A percentile compares a stretch with the other conserved stretches of the same genome.
Conservation (phyloP, 2,888 invertebrate genomes). For the Lithophane semibrunnea region DNA sequence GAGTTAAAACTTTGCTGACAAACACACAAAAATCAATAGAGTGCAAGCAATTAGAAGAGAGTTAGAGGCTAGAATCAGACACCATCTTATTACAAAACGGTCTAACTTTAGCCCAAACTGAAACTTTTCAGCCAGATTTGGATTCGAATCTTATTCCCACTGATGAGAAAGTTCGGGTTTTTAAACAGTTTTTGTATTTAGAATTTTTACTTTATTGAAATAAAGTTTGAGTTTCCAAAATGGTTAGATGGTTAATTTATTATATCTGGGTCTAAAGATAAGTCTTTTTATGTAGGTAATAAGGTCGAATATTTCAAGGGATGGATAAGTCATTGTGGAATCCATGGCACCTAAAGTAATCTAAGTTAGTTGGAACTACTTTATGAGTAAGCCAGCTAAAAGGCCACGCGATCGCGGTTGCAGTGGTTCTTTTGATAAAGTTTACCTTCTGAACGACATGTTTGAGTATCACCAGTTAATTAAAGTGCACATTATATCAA, state of each 20-base stretch:
- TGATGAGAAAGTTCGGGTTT: no score
- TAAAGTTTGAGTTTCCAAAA: no score
- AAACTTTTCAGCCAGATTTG: no score
- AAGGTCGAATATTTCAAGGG: not conserved
- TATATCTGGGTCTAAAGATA: no score
- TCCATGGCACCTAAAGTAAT: not conserved
- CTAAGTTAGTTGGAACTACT: not conserved
- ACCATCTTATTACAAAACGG: no score
- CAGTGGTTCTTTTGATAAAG: not conserved
- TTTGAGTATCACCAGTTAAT: constrained; percentile 51
- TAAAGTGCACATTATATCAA: constrained; percentile 64
- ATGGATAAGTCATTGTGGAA: not conserved
- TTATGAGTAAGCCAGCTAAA: not conserved
- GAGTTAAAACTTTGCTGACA: not conserved
- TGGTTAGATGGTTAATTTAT: no score
- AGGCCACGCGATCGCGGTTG: no score
- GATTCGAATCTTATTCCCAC: no score
- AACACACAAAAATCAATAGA: not conserved
- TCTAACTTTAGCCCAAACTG: no score
- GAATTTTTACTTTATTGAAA: no score
- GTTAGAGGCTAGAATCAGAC: not conserved
- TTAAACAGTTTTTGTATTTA: no score
- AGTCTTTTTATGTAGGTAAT: not conserved
- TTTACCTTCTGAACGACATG: constrained; percentile 28
- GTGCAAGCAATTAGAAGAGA: not conserved